Conservation (phyloP, 2,888 invertebrate genomes). For the Xestia rhomboidea region DNA sequence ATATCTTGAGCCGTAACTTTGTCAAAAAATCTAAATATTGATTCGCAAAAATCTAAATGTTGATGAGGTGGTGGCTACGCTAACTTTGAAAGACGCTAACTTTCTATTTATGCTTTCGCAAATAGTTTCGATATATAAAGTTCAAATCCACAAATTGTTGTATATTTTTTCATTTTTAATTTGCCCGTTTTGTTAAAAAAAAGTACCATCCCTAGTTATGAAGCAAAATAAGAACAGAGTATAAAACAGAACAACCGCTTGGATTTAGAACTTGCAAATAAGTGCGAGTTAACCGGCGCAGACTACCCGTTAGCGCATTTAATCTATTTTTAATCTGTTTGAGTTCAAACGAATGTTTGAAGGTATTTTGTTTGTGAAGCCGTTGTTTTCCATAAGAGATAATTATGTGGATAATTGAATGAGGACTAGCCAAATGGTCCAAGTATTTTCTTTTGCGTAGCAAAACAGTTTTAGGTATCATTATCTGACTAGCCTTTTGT, state of each 20-base stretch:
- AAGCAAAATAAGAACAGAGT: slow-evolving; percentile 56
- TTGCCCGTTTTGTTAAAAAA: background rate
- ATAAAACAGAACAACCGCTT: slow-evolving; percentile 66
- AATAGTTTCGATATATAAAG: too few species aligned
- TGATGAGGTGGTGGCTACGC: too few species aligned
- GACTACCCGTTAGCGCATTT: slow-evolving; percentile 58
- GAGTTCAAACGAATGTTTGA: slow-evolving; percentile 48
- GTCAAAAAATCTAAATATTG: background rate
- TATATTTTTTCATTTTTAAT: background rate
- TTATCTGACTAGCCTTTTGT: background rate
- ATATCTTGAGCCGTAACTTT: background rate
- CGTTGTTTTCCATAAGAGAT: slow-evolving; percentile 1
- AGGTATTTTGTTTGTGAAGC: slow-evolving; percentile 32
- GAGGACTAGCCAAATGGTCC: background rate
- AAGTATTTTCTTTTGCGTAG: background rate
- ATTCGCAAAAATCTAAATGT: too few species aligned
- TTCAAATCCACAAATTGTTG: background rate
- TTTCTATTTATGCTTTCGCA: too few species aligned
- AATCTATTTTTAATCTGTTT: slow-evolving; percentile 65
- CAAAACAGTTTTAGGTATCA: background rate
- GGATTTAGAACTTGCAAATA: slow-evolving; percentile 63
- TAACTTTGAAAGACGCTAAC: background rate
- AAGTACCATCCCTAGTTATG: slow-evolving; percentile 31
- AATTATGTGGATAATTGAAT: slow-evolving; percentile 6
- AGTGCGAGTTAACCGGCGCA: slow-evolving; percentile 35